phyloP scores from a whole-genome alignment of 2,797 vertebrate species.

The Peromyscus aztecus region DNA sequence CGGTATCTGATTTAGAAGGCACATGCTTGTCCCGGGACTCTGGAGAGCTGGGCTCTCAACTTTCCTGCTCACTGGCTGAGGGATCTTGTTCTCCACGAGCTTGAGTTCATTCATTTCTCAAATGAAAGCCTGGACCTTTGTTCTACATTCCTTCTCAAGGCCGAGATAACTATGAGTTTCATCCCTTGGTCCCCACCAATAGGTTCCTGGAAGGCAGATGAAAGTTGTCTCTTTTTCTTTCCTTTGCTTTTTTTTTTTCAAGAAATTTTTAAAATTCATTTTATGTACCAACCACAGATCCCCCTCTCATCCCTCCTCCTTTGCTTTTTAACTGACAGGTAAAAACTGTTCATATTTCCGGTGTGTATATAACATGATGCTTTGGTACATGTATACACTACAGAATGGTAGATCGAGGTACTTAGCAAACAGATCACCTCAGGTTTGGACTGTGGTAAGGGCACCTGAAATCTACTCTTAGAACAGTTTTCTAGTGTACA shows the following conservation, averaged over 20 bases:
- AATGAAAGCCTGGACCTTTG: neutral
- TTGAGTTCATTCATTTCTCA: neutral
- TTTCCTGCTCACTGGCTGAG: neutral
- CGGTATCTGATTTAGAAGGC: neutral
- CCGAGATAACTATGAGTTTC: neutral
- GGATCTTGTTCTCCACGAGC: neutral
- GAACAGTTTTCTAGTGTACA: neutral
- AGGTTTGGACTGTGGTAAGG: neutral
- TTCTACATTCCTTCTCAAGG: neutral
- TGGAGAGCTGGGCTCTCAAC: neutral
- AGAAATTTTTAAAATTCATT: too few relatives aligned
- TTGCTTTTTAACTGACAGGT: neutral
- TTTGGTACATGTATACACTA: neutral
- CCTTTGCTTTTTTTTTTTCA: too few relatives aligned
- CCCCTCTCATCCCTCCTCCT: too few relatives aligned
- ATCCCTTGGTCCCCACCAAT: neutral
- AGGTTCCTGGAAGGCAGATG: neutral
- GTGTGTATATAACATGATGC: neutral
- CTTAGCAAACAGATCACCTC: neutral
- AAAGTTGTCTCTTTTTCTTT: neutral
- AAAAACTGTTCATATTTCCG: neutral
- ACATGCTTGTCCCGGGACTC: fast-evolving
- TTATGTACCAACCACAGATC: too few relatives aligned
- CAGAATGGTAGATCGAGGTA: neutral
- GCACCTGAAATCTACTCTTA: neutral